Percentiles rank a stretch among this genome's conserved stretches.
Evolutionary conservation across 2,113 vertebrate species (phyloP).

Genomic region (Xiphophorus maculatus): DNA sequence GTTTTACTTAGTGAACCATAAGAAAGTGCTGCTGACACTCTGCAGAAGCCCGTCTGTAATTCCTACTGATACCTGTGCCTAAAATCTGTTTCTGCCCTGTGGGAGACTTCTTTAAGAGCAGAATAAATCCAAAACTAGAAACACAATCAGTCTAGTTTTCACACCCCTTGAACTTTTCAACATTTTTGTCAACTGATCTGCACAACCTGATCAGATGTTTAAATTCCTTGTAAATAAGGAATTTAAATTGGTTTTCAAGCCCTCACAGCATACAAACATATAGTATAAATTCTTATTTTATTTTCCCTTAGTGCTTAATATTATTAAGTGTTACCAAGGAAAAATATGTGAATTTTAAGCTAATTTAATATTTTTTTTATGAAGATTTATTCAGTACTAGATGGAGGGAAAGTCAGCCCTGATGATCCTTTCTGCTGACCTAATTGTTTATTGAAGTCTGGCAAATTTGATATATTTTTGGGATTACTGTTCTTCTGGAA

Average conservation of each 20-base stretch:
- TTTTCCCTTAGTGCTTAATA: too few relatives aligned
- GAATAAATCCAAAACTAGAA: slow-evolving; percentile 67
- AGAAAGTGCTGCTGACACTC: slow-evolving; percentile 77
- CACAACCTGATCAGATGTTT: neutral
- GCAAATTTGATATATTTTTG: too few relatives aligned
- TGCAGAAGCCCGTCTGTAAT: slow-evolving; percentile 75
- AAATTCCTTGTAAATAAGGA: neutral
- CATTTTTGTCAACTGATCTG: neutral
- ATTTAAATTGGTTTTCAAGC: too few relatives aligned
- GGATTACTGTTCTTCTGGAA: neutral
- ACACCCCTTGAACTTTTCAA: neutral
- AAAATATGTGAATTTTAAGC: too few relatives aligned
- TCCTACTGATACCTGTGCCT: slow-evolving; percentile 74
- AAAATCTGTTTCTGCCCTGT: slow-evolving; percentile 53
- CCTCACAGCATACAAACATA: too few relatives aligned
- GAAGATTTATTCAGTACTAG: too few relatives aligned
- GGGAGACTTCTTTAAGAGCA: slow-evolving; percentile 74
- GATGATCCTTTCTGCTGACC: too few relatives aligned
- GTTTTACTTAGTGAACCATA: slow-evolving; percentile 76
- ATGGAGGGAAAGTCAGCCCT: too few relatives aligned
- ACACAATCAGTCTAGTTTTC: slow-evolving; percentile 43
- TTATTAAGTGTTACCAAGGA: too few relatives aligned
- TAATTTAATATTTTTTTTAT: too few relatives aligned
- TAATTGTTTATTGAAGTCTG: too few relatives aligned
- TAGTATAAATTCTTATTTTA: too few relatives aligned